Base-by-base conservation (phyloP, 2,113 vertebrate genomes). In the Aviceda subcristata region DNA sequence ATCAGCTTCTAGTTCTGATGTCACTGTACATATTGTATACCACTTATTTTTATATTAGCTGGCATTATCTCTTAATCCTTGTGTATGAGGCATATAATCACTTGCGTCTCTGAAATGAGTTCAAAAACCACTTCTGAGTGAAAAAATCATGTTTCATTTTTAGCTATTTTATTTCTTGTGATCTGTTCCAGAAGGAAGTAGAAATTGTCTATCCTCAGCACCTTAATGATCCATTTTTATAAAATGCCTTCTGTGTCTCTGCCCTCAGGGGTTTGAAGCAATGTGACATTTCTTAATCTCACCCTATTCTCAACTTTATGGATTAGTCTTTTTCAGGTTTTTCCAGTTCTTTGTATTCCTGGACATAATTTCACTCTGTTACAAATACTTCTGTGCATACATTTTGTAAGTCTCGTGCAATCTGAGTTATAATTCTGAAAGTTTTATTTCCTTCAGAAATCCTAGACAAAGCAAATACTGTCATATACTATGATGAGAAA, bases 251-350 rank as follows among this genome's bases (percentile, higher is more conserved):
- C 72, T 76, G 57, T 68, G 86, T 46, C 30, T 97, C 59, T 96
- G 72, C 86, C 93, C 26, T 79, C 3, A 0, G 85, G 94, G 46
- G 32, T 82, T 95, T 94, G 60, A 89, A 85, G 55, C 78, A 94
- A 79, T 86, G 76, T 93, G 87, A 86, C 56, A 79, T 94, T 94
- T 90, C 84, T 86, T 96, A 95, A 90, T 94, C 72, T 94, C 77
- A 96, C 71, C 21, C 82, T 90, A 21, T 88, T 97, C 96, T 74
- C 91, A 92, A 55, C 51, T 75, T 88, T 56, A 89, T 69, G 32
- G 63, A 83, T 95, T 91, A 87, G n/a, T 75, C 68, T 74, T 95
- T 94, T 64, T 57, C 46, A 67, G 36, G 6, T 8, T 66, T 95
- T 86, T 92, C 21, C 68, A 75, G 12, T 86, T 48, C 60, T 85